Conservation (phyloP, 2,113 vertebrate species). For the Rhabdornis inornatus region DNA sequence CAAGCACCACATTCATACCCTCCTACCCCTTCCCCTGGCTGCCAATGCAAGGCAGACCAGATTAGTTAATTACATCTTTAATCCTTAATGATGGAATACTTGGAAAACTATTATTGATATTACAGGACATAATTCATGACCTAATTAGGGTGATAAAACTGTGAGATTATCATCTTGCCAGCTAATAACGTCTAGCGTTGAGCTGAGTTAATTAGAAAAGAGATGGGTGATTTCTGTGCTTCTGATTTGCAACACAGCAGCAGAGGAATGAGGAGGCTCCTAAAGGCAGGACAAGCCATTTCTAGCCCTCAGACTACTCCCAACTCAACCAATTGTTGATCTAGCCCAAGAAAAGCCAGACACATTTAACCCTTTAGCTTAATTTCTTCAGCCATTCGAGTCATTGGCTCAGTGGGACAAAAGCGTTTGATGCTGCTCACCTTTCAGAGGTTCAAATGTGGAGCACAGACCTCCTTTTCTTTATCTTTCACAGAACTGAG, state of each 20-base stretch:
- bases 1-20: neutral
- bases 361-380: neutral
- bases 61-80: slow-evolving; percentile 62
- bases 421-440: neutral
- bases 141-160: slow-evolving; percentile 39
- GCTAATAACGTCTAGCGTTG: slow-evolving; percentile 26
- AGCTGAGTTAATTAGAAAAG: slow-evolving; percentile 53
- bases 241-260: slow-evolving; percentile 34
- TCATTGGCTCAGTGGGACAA: neutral
- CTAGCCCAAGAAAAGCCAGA: slow-evolving; percentile 40
- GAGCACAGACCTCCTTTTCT: neutral
- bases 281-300: slow-evolving; percentile 2
- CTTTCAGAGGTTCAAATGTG: neutral
- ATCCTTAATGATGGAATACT: slow-evolving; percentile 48
- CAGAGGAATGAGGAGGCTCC: slow-evolving; percentile 22
- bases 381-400: neutral
- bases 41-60: neutral
- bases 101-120: slow-evolving; percentile 57
- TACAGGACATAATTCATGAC: slow-evolving; percentile 58
- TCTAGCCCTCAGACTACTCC: neutral
- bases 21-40: slow-evolving; percentile 25
- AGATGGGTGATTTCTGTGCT: slow-evolving; percentile 27
- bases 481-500: neutral
- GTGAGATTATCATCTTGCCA: slow-evolving; percentile 19
- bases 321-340: neutral